Percentiles rank a stretch among this genome's conserved stretches.
These are phyloP conservation scores for Agrochola macilenta DNA, from an alignment of 2,888 invertebrate species.

Conservation along the genomic window DNA sequence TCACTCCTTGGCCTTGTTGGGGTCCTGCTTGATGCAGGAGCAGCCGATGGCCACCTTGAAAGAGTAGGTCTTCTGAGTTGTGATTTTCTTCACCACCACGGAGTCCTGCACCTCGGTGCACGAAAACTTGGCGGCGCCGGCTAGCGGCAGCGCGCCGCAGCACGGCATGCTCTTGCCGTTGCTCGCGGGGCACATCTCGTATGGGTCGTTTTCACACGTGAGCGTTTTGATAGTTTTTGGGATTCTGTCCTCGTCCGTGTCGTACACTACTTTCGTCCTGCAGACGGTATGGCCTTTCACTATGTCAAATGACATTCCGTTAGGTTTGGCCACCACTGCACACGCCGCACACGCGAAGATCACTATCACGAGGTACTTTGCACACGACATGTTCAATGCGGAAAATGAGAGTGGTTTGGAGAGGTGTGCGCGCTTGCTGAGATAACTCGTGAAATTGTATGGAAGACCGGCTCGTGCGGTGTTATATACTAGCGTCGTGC, in stretches of 20 bases:
- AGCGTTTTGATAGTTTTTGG: conserved; percentile 78
- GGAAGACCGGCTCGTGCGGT: conserved; percentile 2
- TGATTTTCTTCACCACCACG: conserved; percentile 35
- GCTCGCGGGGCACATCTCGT: conserved; percentile 52
- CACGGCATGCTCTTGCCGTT: conserved; percentile 40
- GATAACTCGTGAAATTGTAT: conserved; percentile 41
- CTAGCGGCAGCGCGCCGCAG: conserved; percentile 36
- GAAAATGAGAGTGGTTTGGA: conserved; percentile 34
- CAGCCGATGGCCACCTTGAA: conserved; percentile 63
- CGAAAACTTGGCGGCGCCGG: conserved; percentile 20
- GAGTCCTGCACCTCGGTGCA: conserved; percentile 60
- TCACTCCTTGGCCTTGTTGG: conserved; percentile 43
- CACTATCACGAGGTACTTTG: conserved; percentile 34
- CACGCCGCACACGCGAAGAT: conserved; percentile 23
- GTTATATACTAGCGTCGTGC: conserved; percentile 29
- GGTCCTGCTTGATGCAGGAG: conserved; percentile 49
- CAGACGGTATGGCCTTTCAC: conserved; percentile 54
- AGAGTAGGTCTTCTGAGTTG: accelerated
- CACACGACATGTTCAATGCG: conserved; percentile 38
- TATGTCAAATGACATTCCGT: conserved; percentile 23
- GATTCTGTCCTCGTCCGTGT: conserved; percentile 71
- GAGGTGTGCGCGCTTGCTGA: conserved; percentile 38
- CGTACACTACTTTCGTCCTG: conserved; percentile 65
- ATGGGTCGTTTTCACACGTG: conserved; percentile 70
- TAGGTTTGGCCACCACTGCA: conserved; percentile 34